phyloP scores from a whole-genome alignment of 2,888 invertebrate species.

The Morpho helenor region DNA sequence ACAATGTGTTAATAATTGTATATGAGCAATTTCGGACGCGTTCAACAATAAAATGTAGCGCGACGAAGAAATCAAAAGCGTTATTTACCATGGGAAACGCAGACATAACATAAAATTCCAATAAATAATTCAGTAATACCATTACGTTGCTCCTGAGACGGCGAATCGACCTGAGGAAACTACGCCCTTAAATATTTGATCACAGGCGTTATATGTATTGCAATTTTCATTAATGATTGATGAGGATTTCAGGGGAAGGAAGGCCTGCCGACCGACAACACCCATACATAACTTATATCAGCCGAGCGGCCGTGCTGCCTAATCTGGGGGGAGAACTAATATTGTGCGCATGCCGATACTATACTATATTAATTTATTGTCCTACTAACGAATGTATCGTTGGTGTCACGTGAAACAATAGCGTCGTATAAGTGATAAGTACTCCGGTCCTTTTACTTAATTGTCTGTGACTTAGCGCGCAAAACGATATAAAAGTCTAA shows the following conservation, averaged over 20 bases:
- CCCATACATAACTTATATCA: constrained; percentile 57
- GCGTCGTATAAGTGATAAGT: no score
- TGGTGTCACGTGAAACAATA: no score
- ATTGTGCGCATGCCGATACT: constrained; percentile 33
- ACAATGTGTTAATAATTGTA: no score
- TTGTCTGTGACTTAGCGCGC: no score
- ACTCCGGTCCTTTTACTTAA: no score
- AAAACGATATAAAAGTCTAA: no score
- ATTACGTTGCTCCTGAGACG: constrained; percentile 51
- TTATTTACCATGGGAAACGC: constrained; percentile 56
- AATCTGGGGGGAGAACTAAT: constrained; percentile 60
- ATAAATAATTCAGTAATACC: constrained; percentile 70
- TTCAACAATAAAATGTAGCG: not conserved
- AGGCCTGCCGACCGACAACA: constrained; percentile 44
- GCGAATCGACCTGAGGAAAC: constrained; percentile 41
- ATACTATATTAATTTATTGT: not conserved
- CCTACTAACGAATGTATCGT: not conserved
- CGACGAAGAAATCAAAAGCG: constrained; percentile 53
- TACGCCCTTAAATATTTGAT: constrained; percentile 70
- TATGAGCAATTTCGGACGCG: no score
- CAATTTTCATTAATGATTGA: constrained; percentile 76
- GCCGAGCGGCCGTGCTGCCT: constrained; percentile 48
- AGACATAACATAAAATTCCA: constrained; percentile 68
- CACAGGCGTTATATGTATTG: constrained; percentile 73
- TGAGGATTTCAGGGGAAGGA: constrained; percentile 54